Base-by-base conservation (phyloP, 92 coral and sea anemone genomes). In the Parazoanthus atlanticus region DNA sequence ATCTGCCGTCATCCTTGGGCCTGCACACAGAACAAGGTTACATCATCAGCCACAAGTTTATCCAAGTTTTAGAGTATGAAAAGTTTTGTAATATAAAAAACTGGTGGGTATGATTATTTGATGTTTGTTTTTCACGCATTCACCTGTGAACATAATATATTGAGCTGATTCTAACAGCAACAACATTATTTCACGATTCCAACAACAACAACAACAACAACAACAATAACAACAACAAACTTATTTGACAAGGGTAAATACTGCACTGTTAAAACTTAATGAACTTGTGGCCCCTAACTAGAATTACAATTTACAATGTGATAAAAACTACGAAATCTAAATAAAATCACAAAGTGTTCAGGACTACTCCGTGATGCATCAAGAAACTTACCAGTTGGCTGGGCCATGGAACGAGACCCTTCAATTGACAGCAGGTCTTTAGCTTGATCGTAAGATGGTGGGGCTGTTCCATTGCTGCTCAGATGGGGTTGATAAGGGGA, bases 401-500 rank as follows among this genome's bases (percentile, higher is more conserved):
- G 87, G 29, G 78, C 67, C 52, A 8, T n/a, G 65, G 86, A 40
- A 17, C 13, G n/a, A 41, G 86, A 69, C n/a, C 78, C 78, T 46
- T 32, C 78, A 70, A 84, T 36, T 2, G 90, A 25, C 47, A 88
- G 86, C 41, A 95, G 82, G 72, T 93, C 91, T 83, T 80, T 90
- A 3, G 98, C 96, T 76, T 88, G 94, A 66, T 94, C 98, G 85
- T 93, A 95, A 38, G 93, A 91, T 28, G 98, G 98, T 83, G 98
- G 98, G 69, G 88, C 91, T 30, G 83, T 40, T 12, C 90, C 84
- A 71, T 76, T 73, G 32, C 85, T 90, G 54, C 89, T 81, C 74
- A 19, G 82, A 30, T 54, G 86, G 69, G 86, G 34, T 11, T 80
- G 64, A 58, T 79, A 38, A 2, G 81, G 79, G 12, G 28, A 16